Base-by-base conservation (phyloP, 2,113 vertebrate genomes). In the Halichoeres trimaculatus region DNA sequence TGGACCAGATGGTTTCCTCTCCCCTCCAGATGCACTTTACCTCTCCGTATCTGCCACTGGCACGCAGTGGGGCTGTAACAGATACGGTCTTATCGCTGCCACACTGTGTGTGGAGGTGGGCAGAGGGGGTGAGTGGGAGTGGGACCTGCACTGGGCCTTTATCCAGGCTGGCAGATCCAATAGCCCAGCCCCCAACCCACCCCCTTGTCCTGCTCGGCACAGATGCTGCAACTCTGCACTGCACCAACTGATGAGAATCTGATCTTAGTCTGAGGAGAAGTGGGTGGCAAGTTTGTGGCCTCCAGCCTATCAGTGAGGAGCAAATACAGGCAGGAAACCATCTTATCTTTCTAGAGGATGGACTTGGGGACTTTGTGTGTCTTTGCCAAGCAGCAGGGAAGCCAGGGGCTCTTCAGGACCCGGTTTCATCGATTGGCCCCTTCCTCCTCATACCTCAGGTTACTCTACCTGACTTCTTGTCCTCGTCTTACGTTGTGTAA, bases 11-110 rank as follows among this genome's bases (percentile, higher is more conserved):
- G 76, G 83, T 60, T 4, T 2, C 55, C 24, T 78, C 73, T 81
- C 65, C 73, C 73, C 62, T 87, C 58, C 80, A 86, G 79, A 81
- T 85, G 84, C 45, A 85, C 88, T 84, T 77, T 85, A 85, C 74
- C 71, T 61, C 60, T 71, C 61, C 70, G 69, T 70, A 59, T 90
- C 59, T 5, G 54, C 85, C 60, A 60, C 70, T 72, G 81, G 87
- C 78, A 53, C 74, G 30, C 85, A 68, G 77, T 75, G 48, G 59
- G 76, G 50, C 55, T 59, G 80, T 73, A 56, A 80, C 74, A 70
- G 84, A 89, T 83, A 86, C 64, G 62, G 70, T 43, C 85, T 87
- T 87, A 88, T 89, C 79, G 10, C 63, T 43, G 45, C 48, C 57
- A 8, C 76, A 62, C 67, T 58, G 56, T 47, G 47, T 68, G 72